Evolutionary conservation across 2,888 invertebrate species (phyloP).

Genomic region (Oeneis ivallda): DNA sequence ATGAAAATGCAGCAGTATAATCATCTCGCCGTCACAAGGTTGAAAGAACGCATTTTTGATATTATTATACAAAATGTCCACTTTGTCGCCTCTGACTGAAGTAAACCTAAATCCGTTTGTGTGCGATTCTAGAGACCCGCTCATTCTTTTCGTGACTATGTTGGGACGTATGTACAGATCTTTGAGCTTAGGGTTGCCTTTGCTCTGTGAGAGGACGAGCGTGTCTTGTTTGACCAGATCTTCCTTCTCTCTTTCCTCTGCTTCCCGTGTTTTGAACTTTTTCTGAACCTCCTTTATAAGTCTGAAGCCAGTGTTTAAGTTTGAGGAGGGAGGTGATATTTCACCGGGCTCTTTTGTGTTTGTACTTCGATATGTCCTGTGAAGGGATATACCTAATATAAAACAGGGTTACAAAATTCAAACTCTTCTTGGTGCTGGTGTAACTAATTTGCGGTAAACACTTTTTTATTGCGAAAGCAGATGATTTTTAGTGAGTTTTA

Average conservation of each 20-base stretch:
- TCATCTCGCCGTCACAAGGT: conserved; percentile 99
- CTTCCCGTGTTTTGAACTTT: conserved; percentile 98
- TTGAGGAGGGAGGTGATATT: conserved; percentile 95
- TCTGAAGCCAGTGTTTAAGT: conserved; percentile 97
- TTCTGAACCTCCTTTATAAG: conserved; percentile 99
- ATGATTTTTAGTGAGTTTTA: no score
- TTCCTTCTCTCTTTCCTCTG: conserved; percentile 99
- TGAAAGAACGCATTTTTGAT: conserved; percentile 99
- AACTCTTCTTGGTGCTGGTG: no score
- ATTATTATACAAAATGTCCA: conserved; percentile 99
- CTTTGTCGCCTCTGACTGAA: conserved; percentile 99
- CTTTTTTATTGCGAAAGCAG: no score
- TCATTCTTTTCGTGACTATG: conserved; percentile 97
- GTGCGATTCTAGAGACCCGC: conserved; percentile 96
- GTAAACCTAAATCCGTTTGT: conserved; percentile 98
- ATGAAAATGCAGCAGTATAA: conserved; percentile 99
- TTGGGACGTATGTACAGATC: conserved; percentile 99
- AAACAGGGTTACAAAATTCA: no score
- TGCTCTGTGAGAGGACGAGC: conserved; percentile 94
- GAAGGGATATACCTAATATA: conserved; percentile 41
- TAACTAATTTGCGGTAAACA: no score
- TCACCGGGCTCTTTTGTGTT: conserved; percentile 99
- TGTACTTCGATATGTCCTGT: conserved; percentile 95
- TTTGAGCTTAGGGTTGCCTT: conserved; percentile 98
- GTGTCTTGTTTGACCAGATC: conserved; percentile 99